Conservation (phyloP, 1,140 invertebrate species). For the Pseudomyrmex flavicornis region DNA sequence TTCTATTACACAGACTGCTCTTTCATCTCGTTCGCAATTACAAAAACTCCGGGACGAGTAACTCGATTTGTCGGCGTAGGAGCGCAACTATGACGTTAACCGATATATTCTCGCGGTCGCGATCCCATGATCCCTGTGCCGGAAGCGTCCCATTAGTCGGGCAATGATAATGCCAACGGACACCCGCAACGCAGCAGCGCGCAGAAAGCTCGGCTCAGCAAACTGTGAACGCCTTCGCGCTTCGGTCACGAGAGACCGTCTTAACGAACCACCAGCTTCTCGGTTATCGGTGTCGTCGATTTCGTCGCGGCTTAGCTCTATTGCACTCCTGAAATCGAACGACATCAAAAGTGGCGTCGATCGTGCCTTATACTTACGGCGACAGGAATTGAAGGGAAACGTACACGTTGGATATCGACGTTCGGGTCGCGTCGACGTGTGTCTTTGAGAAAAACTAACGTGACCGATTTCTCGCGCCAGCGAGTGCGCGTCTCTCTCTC, state of each 20-base stretch:
- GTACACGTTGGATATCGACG: not conserved
- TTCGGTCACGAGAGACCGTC: slow-evolving; percentile 2
- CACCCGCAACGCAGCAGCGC: slow-evolving; percentile 52
- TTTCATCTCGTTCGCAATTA: not conserved
- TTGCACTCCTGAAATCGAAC: no score
- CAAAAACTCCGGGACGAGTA: not conserved
- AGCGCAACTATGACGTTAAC: slow-evolving; percentile 48
- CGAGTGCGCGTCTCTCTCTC: not conserved
- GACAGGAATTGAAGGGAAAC: not conserved
- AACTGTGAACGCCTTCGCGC: slow-evolving; percentile 47
- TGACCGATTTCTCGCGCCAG: not conserved
- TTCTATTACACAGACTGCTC: not conserved
- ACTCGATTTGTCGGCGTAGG: slow-evolving; percentile 6
- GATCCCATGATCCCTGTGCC: slow-evolving; percentile 69
- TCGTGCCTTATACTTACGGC: slow-evolving; percentile 6
- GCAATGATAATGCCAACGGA: slow-evolving; percentile 73
- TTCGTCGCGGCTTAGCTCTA: not conserved
- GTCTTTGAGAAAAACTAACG: not conserved
- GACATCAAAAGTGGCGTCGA: not conserved
- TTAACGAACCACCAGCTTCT: slow-evolving; percentile 12
- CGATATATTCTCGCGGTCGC: slow-evolving; percentile 44
- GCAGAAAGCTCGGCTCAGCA: slow-evolving; percentile 44
- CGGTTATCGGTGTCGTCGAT: not conserved
- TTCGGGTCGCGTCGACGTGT: not conserved
- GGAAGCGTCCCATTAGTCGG: slow-evolving; percentile 66